Evolutionary conservation across 2,888 invertebrate genomes (phyloP).

Genomic region (Anticlea derivata): DNA sequence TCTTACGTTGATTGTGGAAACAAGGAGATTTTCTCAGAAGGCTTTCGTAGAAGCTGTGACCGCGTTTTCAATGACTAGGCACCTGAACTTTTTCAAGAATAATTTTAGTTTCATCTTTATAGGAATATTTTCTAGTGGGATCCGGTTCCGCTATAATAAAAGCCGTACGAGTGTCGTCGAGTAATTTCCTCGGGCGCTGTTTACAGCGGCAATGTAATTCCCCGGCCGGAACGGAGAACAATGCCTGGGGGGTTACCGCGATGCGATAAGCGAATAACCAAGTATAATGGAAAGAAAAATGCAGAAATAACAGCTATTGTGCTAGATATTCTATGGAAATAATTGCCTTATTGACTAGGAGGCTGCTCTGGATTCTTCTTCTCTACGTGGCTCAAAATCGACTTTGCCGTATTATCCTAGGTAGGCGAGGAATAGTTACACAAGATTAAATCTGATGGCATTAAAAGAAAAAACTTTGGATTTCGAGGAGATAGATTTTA

Average conservation of each 20-base stretch:
- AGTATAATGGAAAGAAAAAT: slow-evolving; percentile 21
- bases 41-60: background rate
- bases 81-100: too few species aligned
- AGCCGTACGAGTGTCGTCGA: slow-evolving; percentile 13
- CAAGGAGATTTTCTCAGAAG: background rate
- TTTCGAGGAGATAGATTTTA: too few species aligned
- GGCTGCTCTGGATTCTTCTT: background rate
- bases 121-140: background rate
- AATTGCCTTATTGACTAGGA: slow-evolving; percentile 9
- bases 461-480: too few species aligned
- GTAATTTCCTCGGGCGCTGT: slow-evolving; percentile 18
- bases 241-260: slow-evolving; percentile 16
- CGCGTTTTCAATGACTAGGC: too few species aligned
- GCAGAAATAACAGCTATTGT: slow-evolving; percentile 14
- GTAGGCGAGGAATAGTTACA: too few species aligned
- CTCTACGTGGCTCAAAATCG: background rate
- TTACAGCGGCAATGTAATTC: slow-evolving; percentile 17
- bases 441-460: too few species aligned
- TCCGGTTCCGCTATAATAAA: slow-evolving; percentile 15
- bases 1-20: slow-evolving; percentile 12
- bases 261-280: slow-evolving; percentile 27
- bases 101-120: slow-evolving; percentile 1
- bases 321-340: slow-evolving; percentile 5
- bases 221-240: slow-evolving; percentile 19
- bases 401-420: background rate